Percentiles rank a stretch among this genome's conserved stretches.
These are phyloP conservation scores for Protonibea diacanthus DNA, from an alignment of 2,797 vertebrate genomes.

Conservation along the genomic window DNA sequence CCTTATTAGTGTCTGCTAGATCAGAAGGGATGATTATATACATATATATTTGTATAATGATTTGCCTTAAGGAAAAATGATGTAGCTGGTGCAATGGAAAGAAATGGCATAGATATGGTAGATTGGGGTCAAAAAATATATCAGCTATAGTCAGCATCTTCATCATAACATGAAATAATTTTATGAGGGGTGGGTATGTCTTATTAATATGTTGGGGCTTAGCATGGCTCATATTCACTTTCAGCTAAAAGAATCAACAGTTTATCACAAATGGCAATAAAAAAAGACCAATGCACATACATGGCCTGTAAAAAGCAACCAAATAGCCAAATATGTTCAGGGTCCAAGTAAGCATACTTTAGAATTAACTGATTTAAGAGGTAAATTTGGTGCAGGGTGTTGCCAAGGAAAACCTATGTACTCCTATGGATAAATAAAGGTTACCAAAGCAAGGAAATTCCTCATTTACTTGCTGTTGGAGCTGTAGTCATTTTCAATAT, in stretches of 20 bases:
- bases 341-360: neutral
- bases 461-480: constrained; percentile 32
- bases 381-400: constrained; percentile 3
- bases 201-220: neutral
- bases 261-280: neutral
- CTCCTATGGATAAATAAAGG: neutral
- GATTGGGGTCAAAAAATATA: constrained; percentile 4
- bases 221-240: neutral
- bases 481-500: constrained; percentile 40
- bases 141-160: constrained; percentile 17
- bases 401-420: neutral
- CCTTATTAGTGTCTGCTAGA: constrained; percentile 21
- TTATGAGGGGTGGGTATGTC: neutral
- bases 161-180: neutral
- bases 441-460: constrained; percentile 14
- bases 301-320: neutral
- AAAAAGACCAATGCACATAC: neutral
- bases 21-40: constrained; percentile 30
- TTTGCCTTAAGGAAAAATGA: constrained; percentile 23
- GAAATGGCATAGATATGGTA: neutral
- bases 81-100: constrained; percentile 18
- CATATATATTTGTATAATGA: constrained; percentile 39
- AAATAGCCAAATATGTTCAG: neutral
- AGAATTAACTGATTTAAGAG: neutral
- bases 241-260: constrained; percentile 1